Evolutionary conservation across 2,888 invertebrate species (phyloP).

Genomic region (Amphipoea lucens): DNA sequence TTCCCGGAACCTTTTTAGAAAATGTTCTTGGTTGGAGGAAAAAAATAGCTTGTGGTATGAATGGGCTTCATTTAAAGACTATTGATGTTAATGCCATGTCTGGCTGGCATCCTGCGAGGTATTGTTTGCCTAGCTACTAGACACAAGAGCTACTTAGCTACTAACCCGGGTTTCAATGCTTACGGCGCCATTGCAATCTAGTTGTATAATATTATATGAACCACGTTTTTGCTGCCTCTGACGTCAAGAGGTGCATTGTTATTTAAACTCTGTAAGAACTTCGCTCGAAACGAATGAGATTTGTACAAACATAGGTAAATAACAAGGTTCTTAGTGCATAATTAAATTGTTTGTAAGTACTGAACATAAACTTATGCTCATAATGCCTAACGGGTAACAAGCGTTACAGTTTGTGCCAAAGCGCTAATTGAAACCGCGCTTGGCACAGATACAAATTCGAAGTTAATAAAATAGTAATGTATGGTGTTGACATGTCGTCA

Average conservation of each 20-base stretch:
- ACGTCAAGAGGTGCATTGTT: constrained; percentile 65
- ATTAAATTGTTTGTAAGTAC: constrained; percentile 34
- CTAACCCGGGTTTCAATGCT: constrained; percentile 52
- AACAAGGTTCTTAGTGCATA: constrained; percentile 15
- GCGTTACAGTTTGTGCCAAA: constrained; percentile 50
- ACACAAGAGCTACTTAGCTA: constrained; percentile 46
- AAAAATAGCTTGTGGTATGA: constrained; percentile 15
- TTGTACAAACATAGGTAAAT: constrained; percentile 28
- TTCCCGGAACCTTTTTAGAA: constrained; percentile 10
- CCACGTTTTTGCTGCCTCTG: constrained; percentile 54
- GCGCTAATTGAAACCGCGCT: constrained; percentile 57
- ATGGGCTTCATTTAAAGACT: constrained; percentile 32
- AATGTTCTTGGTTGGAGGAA: constrained; percentile 6
- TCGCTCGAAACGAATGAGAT: constrained; percentile 48
- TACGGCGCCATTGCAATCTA: constrained; percentile 45
- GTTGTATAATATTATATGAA: constrained; percentile 48
- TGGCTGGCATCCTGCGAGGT: constrained; percentile 54
- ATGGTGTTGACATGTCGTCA: constrained; percentile 35
- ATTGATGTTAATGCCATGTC: constrained; percentile 53
- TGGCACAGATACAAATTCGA: constrained; percentile 46
- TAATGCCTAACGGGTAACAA: constrained; percentile 43
- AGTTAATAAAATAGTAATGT: constrained; percentile 52
- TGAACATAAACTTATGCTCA: constrained; percentile 44
- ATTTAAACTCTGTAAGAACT: constrained; percentile 44
- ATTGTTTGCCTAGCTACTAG: constrained; percentile 50